Conservation (phyloP, 2,888 invertebrate genomes). For the Lissonota sp. region DNA sequence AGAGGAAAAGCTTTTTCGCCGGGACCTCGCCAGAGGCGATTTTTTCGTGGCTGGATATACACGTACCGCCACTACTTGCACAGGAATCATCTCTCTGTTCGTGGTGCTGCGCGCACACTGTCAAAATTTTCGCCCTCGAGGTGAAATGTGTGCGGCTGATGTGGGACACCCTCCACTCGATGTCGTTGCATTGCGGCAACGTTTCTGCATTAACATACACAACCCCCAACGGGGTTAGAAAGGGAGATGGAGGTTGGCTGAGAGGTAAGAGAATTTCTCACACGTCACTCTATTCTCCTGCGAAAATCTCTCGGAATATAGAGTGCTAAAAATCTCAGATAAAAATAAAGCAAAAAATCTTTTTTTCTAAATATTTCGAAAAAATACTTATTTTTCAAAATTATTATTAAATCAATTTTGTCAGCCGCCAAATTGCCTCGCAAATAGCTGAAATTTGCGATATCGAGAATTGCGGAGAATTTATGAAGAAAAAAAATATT, state of each 20-base stretch:
- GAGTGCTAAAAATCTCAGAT: too few relatives aligned
- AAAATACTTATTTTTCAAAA: too few relatives aligned
- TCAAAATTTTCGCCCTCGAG: background rate
- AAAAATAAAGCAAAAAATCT: too few relatives aligned
- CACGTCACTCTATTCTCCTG: slow-evolving; percentile 6
- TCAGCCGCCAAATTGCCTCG: too few relatives aligned
- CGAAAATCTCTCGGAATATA: background rate
- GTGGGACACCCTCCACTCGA: slow-evolving; percentile 12
- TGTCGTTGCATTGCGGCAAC: slow-evolving; percentile 65
- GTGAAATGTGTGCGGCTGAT: slow-evolving; percentile 20
- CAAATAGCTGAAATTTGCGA: too few relatives aligned
- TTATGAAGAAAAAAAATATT: too few relatives aligned
- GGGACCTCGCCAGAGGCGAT: too few relatives aligned
- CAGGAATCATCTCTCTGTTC: slow-evolving; percentile 7
- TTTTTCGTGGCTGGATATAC: background rate
- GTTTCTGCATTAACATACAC: slow-evolving; percentile 69
- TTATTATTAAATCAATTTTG: too few relatives aligned
- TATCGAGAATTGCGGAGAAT: too few relatives aligned
- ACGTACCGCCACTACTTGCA: slow-evolving; percentile 16
- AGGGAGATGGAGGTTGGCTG: background rate
- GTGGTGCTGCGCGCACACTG: background rate
- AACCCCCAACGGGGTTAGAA: background rate
- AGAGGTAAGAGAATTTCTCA: background rate
- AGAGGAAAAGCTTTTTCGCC: too few relatives aligned
- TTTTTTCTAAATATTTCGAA: too few relatives aligned